These are phyloP conservation scores for Todiramphus saurophagus DNA, from an alignment of 2,113 vertebrate species.

Conservation along the genomic window DNA sequence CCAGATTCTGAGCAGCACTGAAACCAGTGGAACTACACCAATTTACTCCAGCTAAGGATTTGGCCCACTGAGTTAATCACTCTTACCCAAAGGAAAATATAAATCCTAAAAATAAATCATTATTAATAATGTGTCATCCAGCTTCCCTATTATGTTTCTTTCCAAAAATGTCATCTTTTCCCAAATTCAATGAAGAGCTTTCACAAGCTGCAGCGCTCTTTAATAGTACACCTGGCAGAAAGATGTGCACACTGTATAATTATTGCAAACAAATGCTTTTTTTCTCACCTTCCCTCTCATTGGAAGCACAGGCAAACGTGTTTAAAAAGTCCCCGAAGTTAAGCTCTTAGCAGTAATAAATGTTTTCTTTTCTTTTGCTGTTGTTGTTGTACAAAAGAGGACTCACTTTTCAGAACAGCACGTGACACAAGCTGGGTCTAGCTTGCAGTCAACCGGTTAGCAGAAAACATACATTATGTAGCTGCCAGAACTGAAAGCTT, in stretches of 20 bases:
- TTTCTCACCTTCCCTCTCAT: slow-evolving; percentile 29
- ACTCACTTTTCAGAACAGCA: slow-evolving; percentile 22
- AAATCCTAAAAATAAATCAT: slow-evolving; percentile 39
- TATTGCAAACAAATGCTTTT: slow-evolving; percentile 16
- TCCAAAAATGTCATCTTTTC: slow-evolving; percentile 47
- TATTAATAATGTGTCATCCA: slow-evolving; percentile 28
- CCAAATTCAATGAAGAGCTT: slow-evolving; percentile 48
- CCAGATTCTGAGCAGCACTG: background rate
- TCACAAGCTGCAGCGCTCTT: slow-evolving; percentile 25
- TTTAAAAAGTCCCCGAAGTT: slow-evolving; percentile 15
- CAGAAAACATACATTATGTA: slow-evolving; percentile 17
- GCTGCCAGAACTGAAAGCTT: slow-evolving; percentile 39
- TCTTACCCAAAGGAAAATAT: background rate
- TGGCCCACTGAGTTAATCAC: background rate
- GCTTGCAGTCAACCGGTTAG: background rate
- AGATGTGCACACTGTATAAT: slow-evolving; percentile 17
- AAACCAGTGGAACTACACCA: background rate
- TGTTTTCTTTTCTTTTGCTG: slow-evolving; percentile 35
- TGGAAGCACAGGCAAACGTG: background rate
- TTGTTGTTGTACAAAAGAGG: slow-evolving; percentile 35
- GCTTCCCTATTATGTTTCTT: slow-evolving; percentile 5
- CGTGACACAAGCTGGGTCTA: background rate
- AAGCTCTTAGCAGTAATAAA: background rate
- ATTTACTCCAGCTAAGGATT: background rate
- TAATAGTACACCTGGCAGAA: slow-evolving; percentile 32